Percentiles rank a stretch among this genome's conserved stretches.
Conservation (phyloP, 2,888 invertebrate genomes). For the Periphyllus acericola region DNA sequence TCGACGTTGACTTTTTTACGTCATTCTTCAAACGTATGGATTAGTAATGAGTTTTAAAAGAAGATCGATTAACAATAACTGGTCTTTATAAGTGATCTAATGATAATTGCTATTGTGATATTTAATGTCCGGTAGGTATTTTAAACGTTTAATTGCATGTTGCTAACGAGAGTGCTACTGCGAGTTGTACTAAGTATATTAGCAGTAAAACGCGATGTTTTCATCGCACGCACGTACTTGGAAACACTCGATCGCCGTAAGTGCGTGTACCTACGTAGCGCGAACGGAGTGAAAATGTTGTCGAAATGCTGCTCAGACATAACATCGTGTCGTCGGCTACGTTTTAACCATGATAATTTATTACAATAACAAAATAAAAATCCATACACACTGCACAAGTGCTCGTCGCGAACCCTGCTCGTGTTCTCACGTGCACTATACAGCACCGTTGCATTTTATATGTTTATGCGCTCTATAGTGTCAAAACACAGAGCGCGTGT, state of each 20-base stretch:
- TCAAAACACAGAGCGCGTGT: neutral
- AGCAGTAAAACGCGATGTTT: neutral
- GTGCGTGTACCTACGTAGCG: neutral
- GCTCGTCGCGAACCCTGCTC: neutral
- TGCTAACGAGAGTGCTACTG: neutral
- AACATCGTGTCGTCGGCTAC: neutral
- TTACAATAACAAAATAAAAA: neutral
- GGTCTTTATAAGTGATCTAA: neutral
- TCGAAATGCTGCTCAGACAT: neutral
- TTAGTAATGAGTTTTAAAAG: neutral
- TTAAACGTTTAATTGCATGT: neutral
- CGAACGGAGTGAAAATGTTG: neutral
- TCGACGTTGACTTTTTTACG: too few species aligned
- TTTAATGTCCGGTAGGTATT: neutral
- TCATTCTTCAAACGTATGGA: neutral
- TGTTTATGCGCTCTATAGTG: neutral
- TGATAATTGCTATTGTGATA: conserved; percentile 4
- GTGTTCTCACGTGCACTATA: neutral
- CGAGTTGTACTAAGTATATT: neutral
- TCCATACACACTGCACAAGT: neutral
- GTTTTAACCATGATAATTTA: neutral
- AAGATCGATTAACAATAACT: neutral
- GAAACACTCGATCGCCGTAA: neutral
- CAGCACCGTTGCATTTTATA: neutral
- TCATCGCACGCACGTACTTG: neutral